Evolutionary conservation across 37 sponge, comb jelly and placozoan species (phyloP).

Genomic region (Oscarella lobularis): DNA sequence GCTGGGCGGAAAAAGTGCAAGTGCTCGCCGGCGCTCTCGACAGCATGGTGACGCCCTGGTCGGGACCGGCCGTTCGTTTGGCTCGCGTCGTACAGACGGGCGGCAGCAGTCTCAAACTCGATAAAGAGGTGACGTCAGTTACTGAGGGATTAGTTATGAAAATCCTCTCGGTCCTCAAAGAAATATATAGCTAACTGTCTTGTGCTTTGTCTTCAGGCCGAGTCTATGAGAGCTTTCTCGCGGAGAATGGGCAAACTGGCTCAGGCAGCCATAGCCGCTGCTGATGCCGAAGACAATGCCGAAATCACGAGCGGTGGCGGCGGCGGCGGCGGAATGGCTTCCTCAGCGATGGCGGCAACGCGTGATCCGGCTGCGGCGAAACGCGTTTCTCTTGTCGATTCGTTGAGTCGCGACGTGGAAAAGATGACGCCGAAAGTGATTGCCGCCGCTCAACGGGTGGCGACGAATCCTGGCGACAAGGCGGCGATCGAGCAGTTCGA

Average conservation of each 20-base stretch:
- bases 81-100: background rate
- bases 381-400: background rate
- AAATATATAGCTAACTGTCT: too few relatives aligned
- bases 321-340: too few relatives aligned
- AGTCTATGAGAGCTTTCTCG: background rate
- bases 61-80: background rate
- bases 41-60: background rate
- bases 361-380: background rate
- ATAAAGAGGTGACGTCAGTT: background rate
- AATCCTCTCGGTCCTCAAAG: too few relatives aligned
- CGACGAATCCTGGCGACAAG: background rate
- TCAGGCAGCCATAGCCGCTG: background rate
- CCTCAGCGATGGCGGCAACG: background rate
- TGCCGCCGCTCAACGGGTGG: background rate
- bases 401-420: background rate
- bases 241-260: background rate
- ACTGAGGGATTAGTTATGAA: too few relatives aligned
- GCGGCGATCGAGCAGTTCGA: conserved; percentile 34
- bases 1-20: background rate
- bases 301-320: background rate
- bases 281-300: background rate
- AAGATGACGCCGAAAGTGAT: background rate
- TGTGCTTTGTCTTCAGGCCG: background rate
- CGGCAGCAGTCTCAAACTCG: background rate
- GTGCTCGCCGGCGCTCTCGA: background rate